phyloP scores from a whole-genome alignment of 1,140 invertebrate genomes.

The Agraylea sexmaculata region DNA sequence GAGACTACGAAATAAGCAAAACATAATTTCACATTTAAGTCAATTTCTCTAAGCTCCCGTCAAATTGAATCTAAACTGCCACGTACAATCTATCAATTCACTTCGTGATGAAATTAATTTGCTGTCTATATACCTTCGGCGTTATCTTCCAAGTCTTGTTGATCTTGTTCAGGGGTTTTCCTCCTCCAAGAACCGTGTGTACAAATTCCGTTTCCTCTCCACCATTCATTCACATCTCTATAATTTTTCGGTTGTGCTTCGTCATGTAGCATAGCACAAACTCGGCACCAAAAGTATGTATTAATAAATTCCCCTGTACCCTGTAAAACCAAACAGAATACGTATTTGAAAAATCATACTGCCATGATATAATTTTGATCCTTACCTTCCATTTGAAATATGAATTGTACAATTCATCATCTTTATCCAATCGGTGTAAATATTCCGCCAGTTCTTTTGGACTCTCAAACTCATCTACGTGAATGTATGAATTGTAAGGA shows the following conservation, averaged over 20 bases:
- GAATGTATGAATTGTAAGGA: conserved; percentile 80
- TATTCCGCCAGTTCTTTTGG: conserved; percentile 77
- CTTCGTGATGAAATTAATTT: too few species aligned
- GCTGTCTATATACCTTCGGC: too few species aligned
- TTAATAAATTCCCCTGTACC: conserved; percentile 89
- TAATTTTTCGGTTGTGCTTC: conserved; percentile 52
- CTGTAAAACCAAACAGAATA: conserved; percentile 45
- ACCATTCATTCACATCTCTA: conserved; percentile 76
- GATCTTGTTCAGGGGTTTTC: too few species aligned
- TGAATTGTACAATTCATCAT: conserved; percentile 82
- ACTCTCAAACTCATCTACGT: conserved; percentile 87
- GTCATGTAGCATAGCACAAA: conserved; percentile 84
- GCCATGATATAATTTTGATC: too few species aligned
- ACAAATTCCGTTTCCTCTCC: conserved; percentile 64
- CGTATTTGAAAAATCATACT: conserved; percentile 5
- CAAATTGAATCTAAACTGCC: too few species aligned
- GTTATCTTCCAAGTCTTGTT: too few species aligned
- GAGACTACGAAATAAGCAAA: too few species aligned
- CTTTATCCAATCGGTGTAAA: conserved; percentile 67
- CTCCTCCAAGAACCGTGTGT: conserved; percentile 54
- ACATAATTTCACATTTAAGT: too few species aligned
- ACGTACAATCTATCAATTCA: too few species aligned
- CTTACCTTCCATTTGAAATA: conserved; percentile 81
- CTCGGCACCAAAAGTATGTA: conserved; percentile 89
- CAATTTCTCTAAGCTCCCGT: too few species aligned